Base-by-base conservation (phyloP, 64 coral and sea anemone genomes). In the Pocillopora verrucosa region DNA sequence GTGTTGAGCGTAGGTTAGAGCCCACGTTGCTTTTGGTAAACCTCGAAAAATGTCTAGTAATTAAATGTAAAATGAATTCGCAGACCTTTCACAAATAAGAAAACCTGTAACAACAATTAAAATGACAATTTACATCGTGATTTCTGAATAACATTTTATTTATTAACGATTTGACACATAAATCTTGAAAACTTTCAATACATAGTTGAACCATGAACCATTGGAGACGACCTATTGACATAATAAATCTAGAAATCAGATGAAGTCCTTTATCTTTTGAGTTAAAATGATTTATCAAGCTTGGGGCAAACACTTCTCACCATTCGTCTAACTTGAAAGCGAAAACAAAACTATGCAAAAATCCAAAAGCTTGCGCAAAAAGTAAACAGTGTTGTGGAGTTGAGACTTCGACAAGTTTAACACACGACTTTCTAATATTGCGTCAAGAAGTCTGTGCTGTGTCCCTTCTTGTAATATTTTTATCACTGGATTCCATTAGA, bases 261-360 rank as follows among this genome's bases (percentile, higher is more conserved):
- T 85, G 82, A 85, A 85, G 72, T 85, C 19, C 19, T 65, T 85
- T 72, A 85, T 72, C 82, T 57, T 72, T 68, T 85, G 9, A 85
- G n/a, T n/a, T 85, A 72, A 72, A 72, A 65, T 11, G 72, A 41
- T 85, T 38, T 72, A 85, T 72, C 30, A 67, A 67, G n/a, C 20
- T 51, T 7, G 10, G 13, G 4, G 37, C 64, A 85, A 85, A 85
- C 13, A 85, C 24, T 41, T 85, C 72, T 72, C n/a, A 57, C 82
- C 22, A 67, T 45, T n/a, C 82, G 37, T 85, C 36, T 24, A 36
- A n/a, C n/a, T 3, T 9, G 56, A 35, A 57, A 85, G 57, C 82
- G 82, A 64, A 85, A 85, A 51, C 41, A 30, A 57, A 85, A 70
- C 72, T 85, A 85, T 85, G 82, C 82, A 68, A 72, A 68, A 56